Percentiles rank a stretch among this genome's conserved stretches.
Evolutionary conservation across 2,113 vertebrate species (phyloP).

Genomic region (Rhineura floridana): DNA sequence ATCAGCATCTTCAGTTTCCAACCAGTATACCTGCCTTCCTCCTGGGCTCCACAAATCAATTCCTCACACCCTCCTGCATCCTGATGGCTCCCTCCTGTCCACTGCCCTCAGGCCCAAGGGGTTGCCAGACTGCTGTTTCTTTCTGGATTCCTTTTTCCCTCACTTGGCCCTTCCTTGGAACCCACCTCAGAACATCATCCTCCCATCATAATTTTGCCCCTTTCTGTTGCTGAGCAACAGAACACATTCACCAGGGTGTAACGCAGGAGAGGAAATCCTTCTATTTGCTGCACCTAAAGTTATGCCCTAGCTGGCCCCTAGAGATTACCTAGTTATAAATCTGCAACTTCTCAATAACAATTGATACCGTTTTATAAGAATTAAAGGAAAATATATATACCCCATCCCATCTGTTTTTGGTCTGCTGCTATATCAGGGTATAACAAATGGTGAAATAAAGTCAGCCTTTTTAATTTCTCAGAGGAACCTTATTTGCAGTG

Average conservation of each 20-base stretch:
- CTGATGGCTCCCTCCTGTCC: not conserved
- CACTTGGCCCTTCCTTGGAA: not conserved
- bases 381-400: not conserved
- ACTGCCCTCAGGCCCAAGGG: not conserved
- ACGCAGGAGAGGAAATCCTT: not conserved
- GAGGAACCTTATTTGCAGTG: not conserved
- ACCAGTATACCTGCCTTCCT: not conserved
- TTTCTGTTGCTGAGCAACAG: not conserved
- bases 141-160: not conserved
- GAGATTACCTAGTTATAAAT: constrained; percentile 22
- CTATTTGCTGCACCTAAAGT: not conserved
- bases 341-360: not conserved
- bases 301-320: not conserved
- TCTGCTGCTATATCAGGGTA: not conserved
- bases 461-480: not conserved
- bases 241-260: not conserved
- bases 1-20: not conserved
- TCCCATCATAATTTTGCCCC: not conserved
- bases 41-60: not conserved
- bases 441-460: not conserved
- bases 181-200: not conserved
- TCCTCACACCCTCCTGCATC: not conserved
- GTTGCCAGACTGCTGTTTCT: not conserved
- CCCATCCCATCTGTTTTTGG: not conserved
- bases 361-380: rapidly evolving